Base-by-base conservation (phyloP, 2,797 vertebrate genomes). In the Melanotaenia trifasciata region DNA sequence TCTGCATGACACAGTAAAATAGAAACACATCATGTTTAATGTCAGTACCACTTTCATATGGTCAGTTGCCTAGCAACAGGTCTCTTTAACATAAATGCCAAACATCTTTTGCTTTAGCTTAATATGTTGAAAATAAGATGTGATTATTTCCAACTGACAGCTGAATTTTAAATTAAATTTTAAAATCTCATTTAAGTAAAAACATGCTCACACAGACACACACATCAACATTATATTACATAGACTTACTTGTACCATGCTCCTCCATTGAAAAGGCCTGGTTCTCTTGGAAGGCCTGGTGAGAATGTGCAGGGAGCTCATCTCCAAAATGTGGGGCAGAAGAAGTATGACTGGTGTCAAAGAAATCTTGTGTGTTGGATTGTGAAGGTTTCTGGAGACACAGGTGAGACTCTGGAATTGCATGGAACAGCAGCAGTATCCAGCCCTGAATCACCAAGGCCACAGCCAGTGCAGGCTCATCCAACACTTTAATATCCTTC, bases 241-340 rank as follows among this genome's bases (percentile, higher is more conserved):
- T 69, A 70, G 66, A 35, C 92, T 38, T 93, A 99, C 98, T 97
- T 96, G 97, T 94, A 1, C 93, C 96, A 80, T 97, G 97, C 68
- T 99, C 97, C 67, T 99, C 98, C 94, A 99, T 95, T 16, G 97
- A 96, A 87, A 98, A 99, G 70, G 95, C 95, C 88, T 98, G 97
- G 87, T 98, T 98, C 78, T 99, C 97, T 86, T 96, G 94, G 84
- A 97, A 99, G 64, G 95, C 91, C 58, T 96, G 94, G 76, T 92
- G 92, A 14, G 92, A 81, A 32, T 96, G 94, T 74, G 96, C 90
- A 56, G 95, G 94, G n/a, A 95, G 91, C 7, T 99, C 97, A 9
- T 99, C 97, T 81, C 96, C 96, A 58, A 97, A 98, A 20, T 95
- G 92, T 30, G 90, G 80, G 18, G 91, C 67, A 24, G 90, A 82